A percentile compares a stretch with the other conserved stretches of the same genome.
phyloP scores from a whole-genome alignment of 2,888 invertebrate genomes.

The Drosophila melanosoma region DNA sequence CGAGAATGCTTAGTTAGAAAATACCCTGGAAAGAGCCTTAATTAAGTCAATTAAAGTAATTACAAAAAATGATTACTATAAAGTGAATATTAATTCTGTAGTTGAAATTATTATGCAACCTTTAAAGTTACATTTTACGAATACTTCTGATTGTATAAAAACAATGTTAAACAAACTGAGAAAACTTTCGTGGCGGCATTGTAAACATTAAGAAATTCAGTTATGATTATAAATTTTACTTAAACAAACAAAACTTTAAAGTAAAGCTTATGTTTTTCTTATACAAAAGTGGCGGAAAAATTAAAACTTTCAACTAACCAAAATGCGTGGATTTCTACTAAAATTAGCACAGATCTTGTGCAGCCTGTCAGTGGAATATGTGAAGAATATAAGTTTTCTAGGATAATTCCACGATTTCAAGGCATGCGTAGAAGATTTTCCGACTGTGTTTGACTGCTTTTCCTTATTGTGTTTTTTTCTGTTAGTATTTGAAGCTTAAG shows the following conservation, averaged over 20 bases:
- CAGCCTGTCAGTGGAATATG: not conserved
- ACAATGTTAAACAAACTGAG: not conserved
- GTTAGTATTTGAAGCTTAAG: conserved; percentile 28
- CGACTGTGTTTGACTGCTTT: conserved; percentile 15
- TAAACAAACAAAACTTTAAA: not conserved
- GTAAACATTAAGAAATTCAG: not conserved
- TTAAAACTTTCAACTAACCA: not conserved
- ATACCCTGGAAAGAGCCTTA: conserved; percentile 14
- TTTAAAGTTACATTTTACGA: not conserved
- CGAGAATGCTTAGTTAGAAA: not conserved
- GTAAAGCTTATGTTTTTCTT: not conserved
- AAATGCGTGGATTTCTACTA: not conserved
- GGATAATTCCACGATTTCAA: not conserved
- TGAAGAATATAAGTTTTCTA: not conserved
- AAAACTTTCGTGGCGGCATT: not conserved
- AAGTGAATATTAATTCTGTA: not conserved
- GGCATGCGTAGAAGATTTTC: not conserved
- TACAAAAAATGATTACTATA: not conserved
- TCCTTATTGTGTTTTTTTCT: conserved; percentile 29
- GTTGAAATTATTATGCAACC: not conserved
- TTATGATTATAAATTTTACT: not conserved
- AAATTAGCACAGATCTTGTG: not conserved
- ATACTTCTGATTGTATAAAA: not conserved
- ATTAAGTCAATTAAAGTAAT: not conserved
- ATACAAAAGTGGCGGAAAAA: not conserved